A percentile compares a stretch with the other conserved stretches of the same genome.
phyloP scores from a whole-genome alignment of 2,888 invertebrate genomes.

The Temnothorax rugatulus region DNA sequence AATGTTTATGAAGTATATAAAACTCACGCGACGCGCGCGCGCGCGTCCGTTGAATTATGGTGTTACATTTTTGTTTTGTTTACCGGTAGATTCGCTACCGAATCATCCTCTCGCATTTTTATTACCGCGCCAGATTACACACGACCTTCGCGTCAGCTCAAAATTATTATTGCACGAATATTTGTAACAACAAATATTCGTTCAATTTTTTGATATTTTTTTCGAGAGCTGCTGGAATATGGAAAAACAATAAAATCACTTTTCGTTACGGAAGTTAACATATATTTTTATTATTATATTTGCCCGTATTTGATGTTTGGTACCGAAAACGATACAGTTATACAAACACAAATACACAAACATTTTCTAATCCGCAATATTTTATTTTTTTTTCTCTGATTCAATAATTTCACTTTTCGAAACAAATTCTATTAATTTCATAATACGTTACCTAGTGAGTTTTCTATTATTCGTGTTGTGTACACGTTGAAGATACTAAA shows the following conservation, averaged over 20 bases:
- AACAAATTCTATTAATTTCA: background rate
- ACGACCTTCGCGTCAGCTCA: slow-evolving; percentile 11
- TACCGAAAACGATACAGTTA: background rate
- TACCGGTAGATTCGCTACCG: slow-evolving; percentile 61
- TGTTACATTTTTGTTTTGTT: slow-evolving; percentile 68
- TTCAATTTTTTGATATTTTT: background rate
- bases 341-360: slow-evolving; percentile 1
- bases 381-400: background rate
- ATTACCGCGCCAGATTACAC: too few species aligned
- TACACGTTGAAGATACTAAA: background rate
- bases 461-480: background rate
- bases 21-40: slow-evolving; percentile 34
- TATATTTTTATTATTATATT: background rate
- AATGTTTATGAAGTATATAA: slow-evolving; percentile 72
- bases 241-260: slow-evolving; percentile 10
- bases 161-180: background rate
- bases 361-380: slow-evolving; percentile 3
- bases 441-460: background rate
- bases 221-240: background rate
- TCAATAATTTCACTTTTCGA: background rate
- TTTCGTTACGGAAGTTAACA: background rate
- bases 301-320: slow-evolving; percentile 17
- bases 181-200: background rate
- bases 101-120: slow-evolving; percentile 41
- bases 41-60: slow-evolving; percentile 46